phyloP scores from a whole-genome alignment of 2,113 vertebrate genomes.

The Rutilus rutilus region DNA sequence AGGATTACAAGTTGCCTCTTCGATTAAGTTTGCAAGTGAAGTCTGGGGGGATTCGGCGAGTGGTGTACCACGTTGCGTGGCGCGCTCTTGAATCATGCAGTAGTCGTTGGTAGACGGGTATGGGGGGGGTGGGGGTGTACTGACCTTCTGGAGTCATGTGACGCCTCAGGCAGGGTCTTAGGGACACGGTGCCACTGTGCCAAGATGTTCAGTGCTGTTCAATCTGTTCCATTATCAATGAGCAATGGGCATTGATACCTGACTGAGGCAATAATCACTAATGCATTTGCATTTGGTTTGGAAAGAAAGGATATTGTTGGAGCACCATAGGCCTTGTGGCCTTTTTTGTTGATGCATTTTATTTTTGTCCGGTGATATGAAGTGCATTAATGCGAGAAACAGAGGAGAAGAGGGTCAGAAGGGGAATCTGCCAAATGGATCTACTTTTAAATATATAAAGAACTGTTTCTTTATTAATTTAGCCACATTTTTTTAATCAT shows the following conservation, averaged over 20 bases:
- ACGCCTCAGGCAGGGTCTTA: constrained; percentile 48
- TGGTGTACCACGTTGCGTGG: neutral
- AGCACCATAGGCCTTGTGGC: constrained; percentile 8
- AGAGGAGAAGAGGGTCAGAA: constrained; percentile 8
- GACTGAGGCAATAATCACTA: constrained; percentile 15
- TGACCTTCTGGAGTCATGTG: constrained; percentile 34
- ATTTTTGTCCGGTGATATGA: neutral
- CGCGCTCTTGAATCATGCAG: constrained; percentile 48
- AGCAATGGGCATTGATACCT: constrained; percentile 21
- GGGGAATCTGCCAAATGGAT: constrained; percentile 7
- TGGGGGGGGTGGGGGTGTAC: neutral
- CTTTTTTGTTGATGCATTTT: constrained; percentile 7
- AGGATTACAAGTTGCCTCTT: constrained; percentile 32
- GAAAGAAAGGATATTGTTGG: neutral
- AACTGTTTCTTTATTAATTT: constrained; percentile 16
- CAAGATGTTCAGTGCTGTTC: constrained; percentile 38
- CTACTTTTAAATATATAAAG: constrained; percentile 19
- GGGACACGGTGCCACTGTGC: constrained; percentile 26
- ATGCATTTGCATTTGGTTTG: constrained; percentile 13
- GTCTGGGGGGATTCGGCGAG: constrained; percentile 3
- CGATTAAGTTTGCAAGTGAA: constrained; percentile 36
- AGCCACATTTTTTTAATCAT: neutral
- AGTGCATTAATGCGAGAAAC: constrained; percentile 4
- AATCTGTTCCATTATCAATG: constrained; percentile 25
- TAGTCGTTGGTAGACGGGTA: constrained; percentile 37